These are phyloP conservation scores for Tillus elongatus DNA, from an alignment of 2,888 invertebrate genomes.

Conservation along the genomic window DNA sequence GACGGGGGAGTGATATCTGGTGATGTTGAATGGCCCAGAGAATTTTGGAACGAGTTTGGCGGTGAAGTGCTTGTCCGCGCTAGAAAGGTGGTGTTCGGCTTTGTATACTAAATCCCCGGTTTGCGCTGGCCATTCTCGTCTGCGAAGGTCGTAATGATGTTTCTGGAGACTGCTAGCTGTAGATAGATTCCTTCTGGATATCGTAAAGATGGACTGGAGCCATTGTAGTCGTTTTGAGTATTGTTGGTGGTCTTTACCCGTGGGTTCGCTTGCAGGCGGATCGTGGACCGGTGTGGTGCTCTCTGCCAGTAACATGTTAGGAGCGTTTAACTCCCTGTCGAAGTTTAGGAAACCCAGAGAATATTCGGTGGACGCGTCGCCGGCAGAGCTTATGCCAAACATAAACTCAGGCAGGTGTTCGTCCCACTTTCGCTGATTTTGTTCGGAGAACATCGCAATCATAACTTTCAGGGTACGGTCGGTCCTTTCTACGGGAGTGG, in stretches of 20 bases:
- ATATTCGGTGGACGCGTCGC: slow-evolving; percentile 14
- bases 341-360: slow-evolving; percentile 20
- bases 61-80: slow-evolving; percentile 3
- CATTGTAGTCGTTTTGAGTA: too few species aligned
- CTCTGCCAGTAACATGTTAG: neutral
- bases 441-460: slow-evolving; percentile 14
- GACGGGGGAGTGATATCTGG: neutral
- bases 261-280: too few species aligned
- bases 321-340: slow-evolving; percentile 11
- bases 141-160: slow-evolving; percentile 6
- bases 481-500: slow-evolving; percentile 23
- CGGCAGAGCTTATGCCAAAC: slow-evolving; percentile 20
- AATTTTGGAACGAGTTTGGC: slow-evolving; percentile 11
- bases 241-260: too few species aligned
- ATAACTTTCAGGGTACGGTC: slow-evolving; percentile 22
- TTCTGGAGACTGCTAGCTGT: neutral
- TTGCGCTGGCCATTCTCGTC: neutral
- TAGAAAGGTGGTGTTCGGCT: slow-evolving; percentile 4
- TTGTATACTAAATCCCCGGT: slow-evolving; percentile 9
- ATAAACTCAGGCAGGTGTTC: slow-evolving; percentile 18
- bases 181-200: too few species aligned
- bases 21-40: slow-evolving; percentile 7
- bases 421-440: slow-evolving; percentile 23
- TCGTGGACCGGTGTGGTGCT: neutral
- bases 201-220: too few species aligned